Evolutionary conservation across 2,888 invertebrate species (phyloP).

Genomic region (Dynastes maya): DNA sequence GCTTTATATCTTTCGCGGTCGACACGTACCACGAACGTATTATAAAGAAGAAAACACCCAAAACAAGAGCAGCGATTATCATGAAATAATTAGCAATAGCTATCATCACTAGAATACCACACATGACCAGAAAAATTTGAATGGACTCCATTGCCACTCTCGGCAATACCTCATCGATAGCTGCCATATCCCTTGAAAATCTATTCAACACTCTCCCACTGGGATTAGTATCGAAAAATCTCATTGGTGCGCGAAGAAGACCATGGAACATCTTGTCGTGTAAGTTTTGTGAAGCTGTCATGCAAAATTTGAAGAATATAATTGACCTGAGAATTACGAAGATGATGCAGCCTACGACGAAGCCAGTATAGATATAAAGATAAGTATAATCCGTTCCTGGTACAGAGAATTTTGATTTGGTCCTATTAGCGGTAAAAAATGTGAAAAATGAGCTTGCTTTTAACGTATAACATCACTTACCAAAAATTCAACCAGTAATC

Average conservation of each 20-base stretch:
- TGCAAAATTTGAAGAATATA: slow-evolving; percentile 74
- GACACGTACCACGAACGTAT: slow-evolving; percentile 78
- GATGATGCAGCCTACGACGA: slow-evolving; percentile 75
- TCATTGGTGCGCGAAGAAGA: slow-evolving; percentile 83
- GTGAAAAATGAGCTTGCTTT: not conserved
- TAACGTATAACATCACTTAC: slow-evolving; percentile 70
- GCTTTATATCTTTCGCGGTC: slow-evolving; percentile 81
- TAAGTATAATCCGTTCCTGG: slow-evolving; percentile 56
- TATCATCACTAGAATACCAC: slow-evolving; percentile 81
- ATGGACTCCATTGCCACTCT: slow-evolving; percentile 72
- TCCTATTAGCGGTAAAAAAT: slow-evolving; percentile 46
- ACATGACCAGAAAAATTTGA: slow-evolving; percentile 76
- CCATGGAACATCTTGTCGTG: slow-evolving; percentile 88
- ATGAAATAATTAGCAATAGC: slow-evolving; percentile 79
- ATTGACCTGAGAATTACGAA: slow-evolving; percentile 71
- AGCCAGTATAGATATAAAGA: slow-evolving; percentile 75
- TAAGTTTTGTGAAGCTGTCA: slow-evolving; percentile 82
- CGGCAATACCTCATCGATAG: slow-evolving; percentile 75
- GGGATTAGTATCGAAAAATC: slow-evolving; percentile 90
- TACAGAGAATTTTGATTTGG: slow-evolving; percentile 33
- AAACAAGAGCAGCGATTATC: slow-evolving; percentile 75
- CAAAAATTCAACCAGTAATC: slow-evolving; percentile 87
- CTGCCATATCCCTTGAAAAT: slow-evolving; percentile 78
- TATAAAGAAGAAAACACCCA: slow-evolving; percentile 77
- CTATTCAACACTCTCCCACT: slow-evolving; percentile 72